Base-by-base conservation (phyloP, 2,888 invertebrate species). In the Euplagia quadripunctaria region DNA sequence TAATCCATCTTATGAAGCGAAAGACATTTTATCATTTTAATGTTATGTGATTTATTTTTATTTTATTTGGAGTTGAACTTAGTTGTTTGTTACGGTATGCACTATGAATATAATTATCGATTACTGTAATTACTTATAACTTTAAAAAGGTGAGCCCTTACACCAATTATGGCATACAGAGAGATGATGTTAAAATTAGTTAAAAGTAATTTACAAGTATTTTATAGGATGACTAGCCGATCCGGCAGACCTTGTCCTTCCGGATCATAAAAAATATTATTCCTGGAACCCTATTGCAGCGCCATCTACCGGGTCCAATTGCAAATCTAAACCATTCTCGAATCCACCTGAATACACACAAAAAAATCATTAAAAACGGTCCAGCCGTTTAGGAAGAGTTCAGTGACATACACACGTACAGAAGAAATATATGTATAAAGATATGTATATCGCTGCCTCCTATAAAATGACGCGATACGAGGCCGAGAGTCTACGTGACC, bases 401-500 rank as follows among this genome's bases (percentile, higher is more conserved):
- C n/a, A n/a, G n/a, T n/a, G n/a, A n/a, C n/a, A n/a, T n/a, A n/a
- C n/a, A n/a, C n/a, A n/a, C n/a, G n/a, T n/a, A n/a, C n/a, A n/a
- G n/a, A n/a, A n/a, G n/a, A n/a, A n/a, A n/a, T n/a, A n/a, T n/a
- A n/a, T n/a, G n/a, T n/a, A n/a, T n/a, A n/a, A n/a, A n/a, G n/a
- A n/a, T n/a, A n/a, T 46, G 43, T 46, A 6, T 55, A 12, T 5
- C 9, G 20, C 11, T 20, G 55, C n/a, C 0, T 20, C 58, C 31
- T 14, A 1, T 58, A 58, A 12, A 20, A 31, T 61, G 31, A 31
- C 5, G 61, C 0, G 1, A 71, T 49, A 41, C 43, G 67, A 61
- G 74, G 74, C 68, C 14, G 17, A 65, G 41, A 73, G 49, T 42
- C 69, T 70, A 71, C 79, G 58, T 73, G 82, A 75, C 80, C 78